Percentiles rank a stretch among this genome's conserved stretches.
Conservation (phyloP, 2,113 vertebrate species). For the Scopus umbretta region DNA sequence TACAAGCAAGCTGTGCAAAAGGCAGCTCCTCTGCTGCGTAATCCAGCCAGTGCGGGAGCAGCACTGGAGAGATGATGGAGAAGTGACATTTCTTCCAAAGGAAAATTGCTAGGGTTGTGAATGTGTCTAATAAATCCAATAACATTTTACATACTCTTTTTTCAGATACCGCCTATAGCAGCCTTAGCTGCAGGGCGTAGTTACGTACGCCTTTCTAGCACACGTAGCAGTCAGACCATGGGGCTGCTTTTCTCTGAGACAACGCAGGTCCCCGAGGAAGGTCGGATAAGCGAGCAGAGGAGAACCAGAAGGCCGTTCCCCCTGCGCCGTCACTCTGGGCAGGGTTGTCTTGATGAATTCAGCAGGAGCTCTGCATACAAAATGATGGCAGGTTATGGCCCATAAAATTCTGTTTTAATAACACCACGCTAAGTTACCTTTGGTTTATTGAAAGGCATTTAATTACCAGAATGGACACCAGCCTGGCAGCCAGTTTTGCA, state of each 20-base stretch:
- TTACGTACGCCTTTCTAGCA: rapidly evolving
- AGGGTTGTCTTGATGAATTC: neutral
- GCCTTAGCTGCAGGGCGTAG: neutral
- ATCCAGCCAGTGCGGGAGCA: neutral
- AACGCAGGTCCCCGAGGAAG: neutral
- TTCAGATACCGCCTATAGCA: no score
- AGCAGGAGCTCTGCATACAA: neutral
- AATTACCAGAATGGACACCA: neutral
- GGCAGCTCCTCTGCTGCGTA: neutral
- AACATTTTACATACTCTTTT: no score
- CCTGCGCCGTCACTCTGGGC: neutral
- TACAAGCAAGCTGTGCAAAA: neutral
- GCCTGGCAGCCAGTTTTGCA: neutral
- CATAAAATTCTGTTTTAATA: neutral
- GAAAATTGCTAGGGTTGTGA: neutral
- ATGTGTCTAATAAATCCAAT: neutral
- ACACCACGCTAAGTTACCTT: neutral
- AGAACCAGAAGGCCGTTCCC: neutral
- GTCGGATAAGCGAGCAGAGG: neutral
- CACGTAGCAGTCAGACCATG: rapidly evolving
- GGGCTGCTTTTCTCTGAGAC: neutral
- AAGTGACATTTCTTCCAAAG: neutral
- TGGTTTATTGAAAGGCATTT: neutral
- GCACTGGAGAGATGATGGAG: neutral
- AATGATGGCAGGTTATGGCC: neutral